Evolutionary conservation across 2,113 vertebrate species (phyloP).

Genomic region (Onychorhynchus coronatus): DNA sequence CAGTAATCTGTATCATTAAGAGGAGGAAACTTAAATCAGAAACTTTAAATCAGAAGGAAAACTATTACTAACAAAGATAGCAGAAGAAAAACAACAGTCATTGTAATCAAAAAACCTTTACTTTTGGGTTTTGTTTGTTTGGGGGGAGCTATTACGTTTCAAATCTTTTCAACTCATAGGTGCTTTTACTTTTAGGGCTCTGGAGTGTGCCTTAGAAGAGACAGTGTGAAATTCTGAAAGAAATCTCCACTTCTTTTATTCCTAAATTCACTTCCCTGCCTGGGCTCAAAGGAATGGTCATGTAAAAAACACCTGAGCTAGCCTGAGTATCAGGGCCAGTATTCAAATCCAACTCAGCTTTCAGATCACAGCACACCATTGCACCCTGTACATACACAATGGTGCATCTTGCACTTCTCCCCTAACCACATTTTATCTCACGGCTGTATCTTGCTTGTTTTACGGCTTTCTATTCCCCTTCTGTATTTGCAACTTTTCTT

Average conservation of each 20-base stretch:
- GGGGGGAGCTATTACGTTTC: neutral
- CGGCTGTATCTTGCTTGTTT: neutral
- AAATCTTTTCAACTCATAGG: neutral
- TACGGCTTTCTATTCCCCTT: neutral
- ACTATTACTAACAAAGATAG: accelerated
- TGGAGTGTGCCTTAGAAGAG: neutral
- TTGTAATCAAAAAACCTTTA: neutral
- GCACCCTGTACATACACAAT: neutral
- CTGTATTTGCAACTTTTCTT: neutral
- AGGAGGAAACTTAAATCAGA: neutral
- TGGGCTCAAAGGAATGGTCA: neutral
- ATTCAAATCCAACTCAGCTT: neutral
- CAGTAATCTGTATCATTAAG: neutral
- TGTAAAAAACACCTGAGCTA: neutral
- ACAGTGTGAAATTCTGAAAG: neutral
- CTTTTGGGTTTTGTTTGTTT: neutral
- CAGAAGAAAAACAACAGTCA: neutral
- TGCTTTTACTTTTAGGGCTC: neutral
- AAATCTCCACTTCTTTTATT: neutral
- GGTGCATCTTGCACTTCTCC: neutral
- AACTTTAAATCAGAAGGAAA: neutral
- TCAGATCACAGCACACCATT: neutral
- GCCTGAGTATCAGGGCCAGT: neutral
- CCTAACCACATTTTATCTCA: neutral
- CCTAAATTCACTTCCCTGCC: neutral